These are phyloP conservation scores for Xiphydria camelus DNA, from an alignment of 2,888 invertebrate species.

Conservation along the genomic window DNA sequence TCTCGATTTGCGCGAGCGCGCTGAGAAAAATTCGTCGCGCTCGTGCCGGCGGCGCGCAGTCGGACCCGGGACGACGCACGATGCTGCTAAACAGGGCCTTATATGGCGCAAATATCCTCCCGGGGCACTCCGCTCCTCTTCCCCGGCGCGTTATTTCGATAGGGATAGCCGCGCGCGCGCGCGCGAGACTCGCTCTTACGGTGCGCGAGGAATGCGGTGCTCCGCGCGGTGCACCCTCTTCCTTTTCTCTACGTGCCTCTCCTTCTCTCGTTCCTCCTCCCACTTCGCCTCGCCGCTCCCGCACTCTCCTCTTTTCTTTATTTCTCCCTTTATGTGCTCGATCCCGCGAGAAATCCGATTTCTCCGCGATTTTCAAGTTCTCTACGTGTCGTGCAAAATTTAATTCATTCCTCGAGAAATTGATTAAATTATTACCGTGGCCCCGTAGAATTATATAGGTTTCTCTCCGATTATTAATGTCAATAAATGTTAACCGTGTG, in stretches of 20 bases:
- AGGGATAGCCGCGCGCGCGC: too few relatives aligned
- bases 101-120: slow-evolving; percentile 39
- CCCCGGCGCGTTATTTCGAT: too few relatives aligned
- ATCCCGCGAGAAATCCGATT: too few relatives aligned
- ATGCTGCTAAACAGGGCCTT: slow-evolving; percentile 41
- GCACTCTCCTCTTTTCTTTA: neutral
- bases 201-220: neutral
- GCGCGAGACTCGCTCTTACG: neutral
- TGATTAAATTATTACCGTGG: too few relatives aligned
- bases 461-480: too few relatives aligned
- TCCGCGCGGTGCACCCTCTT: too few relatives aligned
- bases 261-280: neutral
- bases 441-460: too few relatives aligned
- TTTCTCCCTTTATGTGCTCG: too few relatives aligned
- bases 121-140: neutral
- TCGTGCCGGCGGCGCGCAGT: slow-evolving; percentile 13
- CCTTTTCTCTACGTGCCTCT: neutral
- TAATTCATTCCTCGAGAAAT: too few relatives aligned
- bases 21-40: neutral
- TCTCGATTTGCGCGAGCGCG: neutral
- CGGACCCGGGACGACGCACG: slow-evolving; percentile 1
- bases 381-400: too few relatives aligned
- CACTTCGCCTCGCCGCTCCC: neutral
- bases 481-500: too few relatives aligned
- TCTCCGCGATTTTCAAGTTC: too few relatives aligned